Conservation (phyloP, 1,140 invertebrate species). For the Steinernema khuongi region DNA sequence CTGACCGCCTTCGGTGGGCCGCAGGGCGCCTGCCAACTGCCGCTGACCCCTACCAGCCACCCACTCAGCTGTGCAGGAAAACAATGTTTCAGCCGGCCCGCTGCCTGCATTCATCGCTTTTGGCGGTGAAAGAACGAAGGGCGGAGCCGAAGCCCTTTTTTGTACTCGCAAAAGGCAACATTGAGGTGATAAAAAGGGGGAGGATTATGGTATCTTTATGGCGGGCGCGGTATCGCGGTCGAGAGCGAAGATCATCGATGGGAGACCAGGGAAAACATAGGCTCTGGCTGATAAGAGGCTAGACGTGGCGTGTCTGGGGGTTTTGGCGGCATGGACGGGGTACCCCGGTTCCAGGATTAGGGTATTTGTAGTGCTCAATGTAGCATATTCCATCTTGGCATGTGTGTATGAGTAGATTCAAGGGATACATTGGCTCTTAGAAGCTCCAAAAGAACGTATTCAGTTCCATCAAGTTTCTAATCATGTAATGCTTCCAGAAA, state of each 20-base stretch:
- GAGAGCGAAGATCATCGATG: neutral
- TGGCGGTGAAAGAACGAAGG: neutral
- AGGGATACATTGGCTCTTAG: too few species aligned
- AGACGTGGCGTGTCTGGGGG: neutral
- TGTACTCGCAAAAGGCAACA: neutral
- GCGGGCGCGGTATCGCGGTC: neutral
- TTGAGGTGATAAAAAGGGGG: neutral
- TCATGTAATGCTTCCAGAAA: too few species aligned
- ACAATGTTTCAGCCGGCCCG: neutral
- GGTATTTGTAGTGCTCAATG: too few species aligned
- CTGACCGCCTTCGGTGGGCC: neutral
- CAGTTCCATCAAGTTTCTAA: too few species aligned
- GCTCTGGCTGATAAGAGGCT: slow-evolving; percentile 6
- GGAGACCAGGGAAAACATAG: neutral
- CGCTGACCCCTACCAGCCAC: neutral
- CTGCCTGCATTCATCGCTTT: neutral
- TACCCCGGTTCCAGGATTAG: too few species aligned
- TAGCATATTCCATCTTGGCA: too few species aligned
- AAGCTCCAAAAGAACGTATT: too few species aligned
- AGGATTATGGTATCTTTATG: neutral
- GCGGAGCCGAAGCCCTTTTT: neutral
- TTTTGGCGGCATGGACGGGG: too few species aligned
- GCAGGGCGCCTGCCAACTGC: neutral
- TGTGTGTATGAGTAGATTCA: too few species aligned
- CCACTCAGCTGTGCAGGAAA: neutral